phyloP scores from a whole-genome alignment of 2,113 vertebrate genomes.

The Argyrosomus japonicus region DNA sequence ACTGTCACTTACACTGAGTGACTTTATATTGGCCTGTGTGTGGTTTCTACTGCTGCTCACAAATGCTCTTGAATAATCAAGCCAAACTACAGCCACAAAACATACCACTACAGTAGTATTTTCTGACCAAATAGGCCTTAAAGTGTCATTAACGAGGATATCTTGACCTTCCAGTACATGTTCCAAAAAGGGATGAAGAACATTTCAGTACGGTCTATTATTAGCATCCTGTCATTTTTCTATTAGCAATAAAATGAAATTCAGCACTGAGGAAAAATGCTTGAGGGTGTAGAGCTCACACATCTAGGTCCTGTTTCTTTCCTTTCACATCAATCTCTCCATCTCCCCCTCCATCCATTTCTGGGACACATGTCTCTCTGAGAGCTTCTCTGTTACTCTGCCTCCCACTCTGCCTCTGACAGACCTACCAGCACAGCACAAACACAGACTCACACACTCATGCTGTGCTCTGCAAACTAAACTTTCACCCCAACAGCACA shows the following conservation, averaged over 20 bases:
- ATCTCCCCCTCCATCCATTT: neutral
- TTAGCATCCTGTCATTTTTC: neutral
- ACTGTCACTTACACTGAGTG: neutral
- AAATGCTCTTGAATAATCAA: neutral
- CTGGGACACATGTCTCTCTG: conserved; percentile 52
- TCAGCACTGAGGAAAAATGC: neutral
- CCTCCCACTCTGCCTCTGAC: conserved; percentile 52
- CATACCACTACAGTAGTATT: too few species aligned
- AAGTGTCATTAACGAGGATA: neutral
- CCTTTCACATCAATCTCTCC: conserved; percentile 17
- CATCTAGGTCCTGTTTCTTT: neutral
- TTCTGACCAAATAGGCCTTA: neutral
- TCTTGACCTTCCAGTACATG: neutral
- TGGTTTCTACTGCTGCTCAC: neutral
- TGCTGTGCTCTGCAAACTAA: conserved; percentile 50
- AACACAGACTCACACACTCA: conserved; percentile 51
- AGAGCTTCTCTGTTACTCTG: conserved; percentile 50
- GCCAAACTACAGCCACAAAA: too few species aligned
- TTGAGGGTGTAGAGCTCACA: neutral
- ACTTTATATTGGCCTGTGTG: neutral
- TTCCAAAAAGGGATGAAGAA: neutral
- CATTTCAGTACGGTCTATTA: neutral
- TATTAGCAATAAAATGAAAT: neutral
- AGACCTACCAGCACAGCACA: conserved; percentile 51
- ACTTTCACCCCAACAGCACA: conserved; percentile 36